Base-by-base conservation (phyloP, 2,888 invertebrate genomes). In the Pandemis corylana region DNA sequence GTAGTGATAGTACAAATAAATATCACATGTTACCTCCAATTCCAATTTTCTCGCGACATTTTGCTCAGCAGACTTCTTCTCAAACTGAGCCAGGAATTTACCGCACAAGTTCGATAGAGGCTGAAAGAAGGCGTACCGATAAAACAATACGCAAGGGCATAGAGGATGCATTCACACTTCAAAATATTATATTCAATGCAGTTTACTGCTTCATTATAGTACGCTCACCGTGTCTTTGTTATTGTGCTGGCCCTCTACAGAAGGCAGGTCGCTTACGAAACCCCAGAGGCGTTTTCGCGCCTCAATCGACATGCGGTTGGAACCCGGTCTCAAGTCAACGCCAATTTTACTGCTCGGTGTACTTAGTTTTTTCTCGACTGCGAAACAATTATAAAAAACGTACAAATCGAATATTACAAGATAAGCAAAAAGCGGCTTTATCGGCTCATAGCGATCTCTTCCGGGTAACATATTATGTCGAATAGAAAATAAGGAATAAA, bases 91-190 rank as follows among this genome's bases (percentile, higher is more conserved):
- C 71, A 94, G 80, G 80, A 90, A 94, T 75, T 93, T 86, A 76
- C 94, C 92, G 75, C 95, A 93, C 62, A 96, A 89, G 82, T 95
- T 95, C 0, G 95, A 95, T 7, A 96, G 80, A 0, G 95, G 95
- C 95, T 95, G 87, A 85, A 71, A 46, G 12, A 77, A 70, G 77
- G 75, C 7, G 12, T 63, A 20, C 51, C 51, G 51, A 12, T 12
- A 51, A 10, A 44, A 44, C 44, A 44, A 44, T 44, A 44, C 9
- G 44, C 7, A 44, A 7, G 44, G 44, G 44, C 44, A 44, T 9
- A 7, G 44, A 44, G 44, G 44, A 7, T 44, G 44, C 44, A 44
- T 44, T 44, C 44, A 44, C 28, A 36, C 1, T 36, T 36, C 28
- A 36, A 2, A 44, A 9, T 44, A 44, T 44, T 44, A 44, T 9